Evolutionary conservation across 2,888 invertebrate species (phyloP), one percentile per base, ranked within the genome.

Genomic region (Disparrhopalites patrizii): DNA sequence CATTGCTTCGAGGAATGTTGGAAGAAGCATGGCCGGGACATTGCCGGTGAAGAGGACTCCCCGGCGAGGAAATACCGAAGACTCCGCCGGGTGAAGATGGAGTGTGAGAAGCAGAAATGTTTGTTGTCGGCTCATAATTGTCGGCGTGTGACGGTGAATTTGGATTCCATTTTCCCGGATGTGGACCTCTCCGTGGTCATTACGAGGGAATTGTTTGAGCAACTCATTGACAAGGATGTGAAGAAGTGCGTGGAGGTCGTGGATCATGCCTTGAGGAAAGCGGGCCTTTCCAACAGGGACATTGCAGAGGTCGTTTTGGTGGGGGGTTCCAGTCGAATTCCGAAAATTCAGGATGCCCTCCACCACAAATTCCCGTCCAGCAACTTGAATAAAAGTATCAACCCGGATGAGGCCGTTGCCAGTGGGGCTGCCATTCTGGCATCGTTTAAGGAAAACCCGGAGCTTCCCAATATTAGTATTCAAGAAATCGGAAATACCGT

Each of bases 281-380:
- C 50, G 0, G 36, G 50, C 3, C 13, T 66, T 36, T 20, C 8
- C 1, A 70, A 67, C 25, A 25, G 50, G 0, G 1, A 55, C 0
- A 65, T 70, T 56, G 57, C 68, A 31, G 68, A 70, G 13, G 62
- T 70, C 20, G 68, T 70, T 15, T 31, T 70, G 20, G 65, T 68
- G n/a, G 70, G 70, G 23, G 70, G 70, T 13, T 67, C 40, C 10
- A 70, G 62, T 13, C 13, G 33, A 20, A 62, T 66, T 28, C 62
- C 62, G 1, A 66, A 66, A 56, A 33, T 62, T 7, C 62, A 62
- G n/a, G 28, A 62, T n/a, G n/a, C n/a, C n/a, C n/a, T n/a, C n/a
- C n/a, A n/a, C n/a, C n/a, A n/a, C n/a, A n/a, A 43, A 5, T 43
- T 43, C 43, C 8, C 43, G 5, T 43, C 43, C n/a, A 10, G 8